Evolutionary conservation across 1,140 invertebrate species (phyloP), one percentile per base, ranked within the genome.

Genomic region (Muscidifurax raptorellus): DNA sequence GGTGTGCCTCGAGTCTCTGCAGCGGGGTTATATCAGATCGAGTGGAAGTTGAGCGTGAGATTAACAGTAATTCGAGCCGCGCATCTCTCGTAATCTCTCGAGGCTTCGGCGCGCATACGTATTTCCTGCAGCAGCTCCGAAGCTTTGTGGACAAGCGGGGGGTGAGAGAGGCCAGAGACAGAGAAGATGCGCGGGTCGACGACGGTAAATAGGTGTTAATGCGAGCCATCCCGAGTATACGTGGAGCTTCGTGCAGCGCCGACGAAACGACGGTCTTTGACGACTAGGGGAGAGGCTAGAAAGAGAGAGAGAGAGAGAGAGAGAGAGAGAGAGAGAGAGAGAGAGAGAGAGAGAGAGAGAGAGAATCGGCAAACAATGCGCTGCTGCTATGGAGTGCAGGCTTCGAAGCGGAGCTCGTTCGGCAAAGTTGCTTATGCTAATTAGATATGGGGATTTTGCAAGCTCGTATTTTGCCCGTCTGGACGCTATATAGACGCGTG

Each of bases 121-220:
- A 74, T 36, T 74, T 74, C 72, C 32, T 5, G 27, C 30, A 32
- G 30, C 32, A 36, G 22, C 72, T 28, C n/a, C 36, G 27, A 64
- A 30, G 76, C 76, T 78, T 78, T 78, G 76, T 78, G 76, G 76
- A 78, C 76, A 78, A 27, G 30, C 76, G 52, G 18, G 76, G 36
- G 72, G 72, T 18, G 18, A 9, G 71, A 32, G 9, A 28, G 32
- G 12, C n/a, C 13, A 28, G 71, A 72, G 32, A 28, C 13, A 28
- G 71, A 72, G 40, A 22, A 76, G n/a, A 78, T 22, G 64, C 30
- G 59, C 77, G 18, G 77, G 32, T n/a, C 69, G 80, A 32, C 69
- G 80, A 32, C 36, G 87, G 89, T 90, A 90, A 91, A 90, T 91
- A 91, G 90, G 90, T 91, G 90, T 91, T 91, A 91, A 91, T 90